Evolutionary conservation across 2,797 vertebrate genomes (phyloP).

Genomic region (Pseudomugil tenellus): DNA sequence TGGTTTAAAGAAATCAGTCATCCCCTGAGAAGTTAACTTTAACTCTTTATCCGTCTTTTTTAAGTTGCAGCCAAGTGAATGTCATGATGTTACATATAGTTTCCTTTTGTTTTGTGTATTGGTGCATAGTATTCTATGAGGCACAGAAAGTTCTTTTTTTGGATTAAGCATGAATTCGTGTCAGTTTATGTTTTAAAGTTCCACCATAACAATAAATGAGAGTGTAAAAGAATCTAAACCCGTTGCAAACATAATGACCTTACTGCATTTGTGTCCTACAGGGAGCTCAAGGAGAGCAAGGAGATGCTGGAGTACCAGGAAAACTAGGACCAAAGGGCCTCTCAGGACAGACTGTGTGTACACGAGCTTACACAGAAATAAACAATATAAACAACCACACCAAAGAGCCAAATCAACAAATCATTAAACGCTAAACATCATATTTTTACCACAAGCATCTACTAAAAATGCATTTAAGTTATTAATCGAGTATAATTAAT

Average conservation of each 20-base stretch:
- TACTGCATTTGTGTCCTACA: slow-evolving; percentile 47
- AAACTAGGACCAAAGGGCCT: slow-evolving; percentile 79
- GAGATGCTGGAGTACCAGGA: slow-evolving; percentile 79
- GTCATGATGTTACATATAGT: not conserved
- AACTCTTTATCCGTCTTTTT: not conserved
- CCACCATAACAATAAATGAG: not conserved
- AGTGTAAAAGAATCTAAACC: not conserved
- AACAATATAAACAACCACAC: not conserved
- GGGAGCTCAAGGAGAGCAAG: slow-evolving; percentile 76
- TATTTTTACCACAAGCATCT: not conserved
- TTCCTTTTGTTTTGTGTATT: not conserved
- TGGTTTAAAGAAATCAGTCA: not conserved
- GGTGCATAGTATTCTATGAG: not conserved
- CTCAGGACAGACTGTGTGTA: slow-evolving; percentile 74
- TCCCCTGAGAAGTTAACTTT: not conserved
- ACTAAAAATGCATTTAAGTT: no score
- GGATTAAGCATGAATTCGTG: not conserved
- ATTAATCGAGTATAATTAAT: no score
- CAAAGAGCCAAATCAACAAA: not conserved
- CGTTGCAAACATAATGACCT: not conserved
- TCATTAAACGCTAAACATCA: not conserved
- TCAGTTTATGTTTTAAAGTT: not conserved
- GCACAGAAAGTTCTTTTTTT: not conserved
- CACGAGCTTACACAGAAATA: slow-evolving; percentile 8
- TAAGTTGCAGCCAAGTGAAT: not conserved